phyloP scores from a whole-genome alignment of 2,888 invertebrate genomes.

The Pachymerium ferrugineum region DNA sequence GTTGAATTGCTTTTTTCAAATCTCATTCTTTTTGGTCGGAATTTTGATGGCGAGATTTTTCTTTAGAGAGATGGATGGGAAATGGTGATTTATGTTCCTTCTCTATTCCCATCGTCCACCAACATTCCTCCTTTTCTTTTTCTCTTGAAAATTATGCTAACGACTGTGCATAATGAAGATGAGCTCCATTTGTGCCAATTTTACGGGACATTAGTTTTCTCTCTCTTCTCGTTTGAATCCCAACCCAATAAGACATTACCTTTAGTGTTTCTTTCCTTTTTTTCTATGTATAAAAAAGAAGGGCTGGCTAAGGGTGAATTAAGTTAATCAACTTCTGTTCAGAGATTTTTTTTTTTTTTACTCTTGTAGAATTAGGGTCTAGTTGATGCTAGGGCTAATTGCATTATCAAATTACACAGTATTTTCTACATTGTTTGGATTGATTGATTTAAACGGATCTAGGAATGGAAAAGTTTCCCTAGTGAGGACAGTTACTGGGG shows the following conservation, averaged over 20 bases:
- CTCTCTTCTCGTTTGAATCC: neutral
- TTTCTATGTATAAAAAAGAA: too few relatives aligned
- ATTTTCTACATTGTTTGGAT: too few relatives aligned
- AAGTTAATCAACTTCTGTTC: too few relatives aligned
- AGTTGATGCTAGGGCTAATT: too few relatives aligned
- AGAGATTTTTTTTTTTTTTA: too few relatives aligned
- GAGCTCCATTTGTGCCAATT: conserved; percentile 13
- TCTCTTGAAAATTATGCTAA: neutral
- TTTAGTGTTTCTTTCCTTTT: neutral
- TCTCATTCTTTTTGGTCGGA: conserved; percentile 4
- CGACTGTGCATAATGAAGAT: conserved; percentile 13
- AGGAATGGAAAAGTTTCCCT: too few relatives aligned
- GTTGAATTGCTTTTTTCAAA: conserved; percentile 3
- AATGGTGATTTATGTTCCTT: neutral
- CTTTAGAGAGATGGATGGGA: neutral
- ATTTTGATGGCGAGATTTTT: conserved; percentile 8
- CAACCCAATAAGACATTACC: conserved; percentile 4
- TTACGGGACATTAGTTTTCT: conserved; percentile 8
- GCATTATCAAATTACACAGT: too few relatives aligned
- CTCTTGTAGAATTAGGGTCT: too few relatives aligned
- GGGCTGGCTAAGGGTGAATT: too few relatives aligned
- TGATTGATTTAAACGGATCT: too few relatives aligned
- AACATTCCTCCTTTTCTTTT: conserved; percentile 8
- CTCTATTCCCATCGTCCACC: conserved; percentile 4
- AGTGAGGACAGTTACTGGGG: too few relatives aligned